A percentile compares a stretch with the other conserved stretches of the same genome.
Evolutionary conservation across 2,888 invertebrate species (phyloP).

Genomic region (Pachycephus smyrnensis): DNA sequence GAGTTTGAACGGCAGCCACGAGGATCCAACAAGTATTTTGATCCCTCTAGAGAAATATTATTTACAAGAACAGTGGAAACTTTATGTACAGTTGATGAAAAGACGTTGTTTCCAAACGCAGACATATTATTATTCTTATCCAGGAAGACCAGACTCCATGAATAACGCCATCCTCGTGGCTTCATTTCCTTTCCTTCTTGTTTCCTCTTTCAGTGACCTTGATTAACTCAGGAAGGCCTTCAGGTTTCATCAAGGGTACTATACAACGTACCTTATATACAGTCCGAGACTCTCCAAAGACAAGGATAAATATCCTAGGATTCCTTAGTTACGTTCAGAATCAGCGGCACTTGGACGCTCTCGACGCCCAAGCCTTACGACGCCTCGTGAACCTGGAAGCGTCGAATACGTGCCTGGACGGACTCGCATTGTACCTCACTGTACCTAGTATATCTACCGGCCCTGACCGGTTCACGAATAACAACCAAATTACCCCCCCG

Average conservation of each 20-base stretch:
- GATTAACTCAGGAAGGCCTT: not conserved
- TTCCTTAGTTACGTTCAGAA: conserved; percentile 3
- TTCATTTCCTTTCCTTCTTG: not conserved
- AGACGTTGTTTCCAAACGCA: not conserved
- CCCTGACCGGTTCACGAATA: conserved; percentile 67
- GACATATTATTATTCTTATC: not conserved
- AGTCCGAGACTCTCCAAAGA: not conserved
- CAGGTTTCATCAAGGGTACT: not conserved
- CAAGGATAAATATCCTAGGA: not conserved
- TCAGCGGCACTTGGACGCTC: conserved; percentile 12
- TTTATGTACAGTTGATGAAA: not conserved
- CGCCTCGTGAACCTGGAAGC: conserved; percentile 65
- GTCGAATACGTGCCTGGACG: conserved; percentile 67
- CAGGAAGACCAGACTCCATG: not conserved
- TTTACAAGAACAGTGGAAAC: not conserved
- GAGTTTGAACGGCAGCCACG: not conserved
- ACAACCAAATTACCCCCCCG: conserved; percentile 67
- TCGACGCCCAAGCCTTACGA: conserved; percentile 42
- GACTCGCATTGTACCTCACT: conserved; percentile 69
- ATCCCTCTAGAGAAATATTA: not conserved
- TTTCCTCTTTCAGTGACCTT: not conserved
- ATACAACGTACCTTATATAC: not conserved
- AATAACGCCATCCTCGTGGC: not conserved
- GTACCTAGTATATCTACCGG: conserved; percentile 66
- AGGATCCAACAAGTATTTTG: not conserved